Base-by-base conservation (phyloP, 1,140 invertebrate genomes). In the Anadara kagoshimensis region DNA sequence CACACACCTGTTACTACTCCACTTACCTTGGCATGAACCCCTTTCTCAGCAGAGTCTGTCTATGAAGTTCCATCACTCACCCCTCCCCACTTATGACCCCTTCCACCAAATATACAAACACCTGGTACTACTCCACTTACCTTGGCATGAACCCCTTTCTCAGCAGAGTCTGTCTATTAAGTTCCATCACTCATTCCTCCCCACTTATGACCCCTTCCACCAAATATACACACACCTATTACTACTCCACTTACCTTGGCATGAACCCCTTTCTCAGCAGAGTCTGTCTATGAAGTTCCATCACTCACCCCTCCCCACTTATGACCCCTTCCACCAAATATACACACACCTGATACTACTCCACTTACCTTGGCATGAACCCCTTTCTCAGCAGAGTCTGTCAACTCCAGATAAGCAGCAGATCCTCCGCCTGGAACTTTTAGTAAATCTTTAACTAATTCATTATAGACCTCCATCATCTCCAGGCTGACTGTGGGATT, bases 391-490 rank as follows among this genome's bases (percentile, higher is more conserved):
- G 84, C 78, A 49, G 69, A 73, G 29, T 86, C 83, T 47, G 76
- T 69, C 0, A 86, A 20, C 11, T 83, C 78, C n/a, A 82, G 45
- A 63, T 78, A 81, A n/a, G 57, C 69, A 36, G 65, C 63, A 36
- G 29, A 36, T 16, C 66, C 63, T 11, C 73, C 59, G 18, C 61
- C 61, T 12, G 82, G 79, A 20, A 81, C 58, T 29, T 75, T 59
- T 47, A 84, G 56, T 8, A 86, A 59, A 67, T 86, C 83, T 65
- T 81, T 83, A 11, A 86, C 57, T 18, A 80, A 59, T 58, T 86
- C 85, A 68, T 86, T 85, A 62, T 85, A 85, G 11, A 86, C 69
- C 49, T 86, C 83, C 65, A 77, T 73, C 78, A 85, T 82, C 73
- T 84, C 76, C n/a, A 86, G 24, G 10, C 63, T 77, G 0, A 86